Conservation (phyloP, 2,113 vertebrate species). For the Petroica traversi region DNA sequence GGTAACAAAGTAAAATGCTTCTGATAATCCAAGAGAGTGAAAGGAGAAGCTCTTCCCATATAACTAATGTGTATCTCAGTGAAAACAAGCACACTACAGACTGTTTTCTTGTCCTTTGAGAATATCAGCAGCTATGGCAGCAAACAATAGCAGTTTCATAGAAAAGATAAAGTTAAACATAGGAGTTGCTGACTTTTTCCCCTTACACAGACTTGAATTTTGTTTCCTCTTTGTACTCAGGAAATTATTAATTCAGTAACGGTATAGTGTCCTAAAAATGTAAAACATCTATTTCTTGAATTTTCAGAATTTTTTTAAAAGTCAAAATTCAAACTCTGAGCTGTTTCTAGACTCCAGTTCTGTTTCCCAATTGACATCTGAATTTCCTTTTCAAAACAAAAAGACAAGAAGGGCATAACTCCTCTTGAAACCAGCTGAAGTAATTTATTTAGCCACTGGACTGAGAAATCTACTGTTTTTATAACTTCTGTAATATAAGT, state of each 20-base stretch:
- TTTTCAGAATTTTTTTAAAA: neutral
- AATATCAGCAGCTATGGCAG: neutral
- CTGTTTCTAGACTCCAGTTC: neutral
- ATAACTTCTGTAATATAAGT: neutral
- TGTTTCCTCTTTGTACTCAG: neutral
- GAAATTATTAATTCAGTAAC: neutral
- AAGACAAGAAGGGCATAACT: neutral
- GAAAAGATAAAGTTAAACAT: neutral
- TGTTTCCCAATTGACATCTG: neutral
- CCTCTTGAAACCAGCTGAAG: neutral
- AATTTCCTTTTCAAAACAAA: neutral
- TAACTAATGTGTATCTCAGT: fast-evolving
- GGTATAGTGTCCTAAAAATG: neutral
- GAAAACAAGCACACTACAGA: neutral
- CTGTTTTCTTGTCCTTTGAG: neutral
- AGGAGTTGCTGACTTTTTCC: neutral
- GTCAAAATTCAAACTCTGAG: neutral
- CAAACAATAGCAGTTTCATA: neutral
- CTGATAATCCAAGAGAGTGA: neutral
- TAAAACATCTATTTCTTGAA: neutral
- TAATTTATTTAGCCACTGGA: neutral
- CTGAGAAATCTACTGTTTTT: neutral
- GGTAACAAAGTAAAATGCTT: neutral
- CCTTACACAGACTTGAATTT: neutral
- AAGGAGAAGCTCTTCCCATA: neutral